Evolutionary conservation across 2,888 invertebrate species (phyloP), one percentile per base, ranked within the genome.

Genomic region (Parochlus steinenii): DNA sequence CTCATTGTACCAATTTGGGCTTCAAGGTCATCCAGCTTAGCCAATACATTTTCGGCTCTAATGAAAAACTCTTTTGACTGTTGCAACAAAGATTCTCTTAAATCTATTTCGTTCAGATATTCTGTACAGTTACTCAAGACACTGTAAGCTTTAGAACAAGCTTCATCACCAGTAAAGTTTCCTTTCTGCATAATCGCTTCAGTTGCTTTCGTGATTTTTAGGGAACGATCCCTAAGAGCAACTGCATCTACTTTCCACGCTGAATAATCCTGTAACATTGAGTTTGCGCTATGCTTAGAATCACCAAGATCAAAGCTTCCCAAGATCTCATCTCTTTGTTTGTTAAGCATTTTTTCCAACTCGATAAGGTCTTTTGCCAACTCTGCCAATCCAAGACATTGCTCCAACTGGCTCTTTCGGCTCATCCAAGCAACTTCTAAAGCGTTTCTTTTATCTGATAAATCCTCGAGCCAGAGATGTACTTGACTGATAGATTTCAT

Each of bases 161-260:
- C 74, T 48, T 74, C 69, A 46, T 74, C 71, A 3, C 74, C 73
- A 15, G 73, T 75, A 46, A 76, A 73, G 48, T 74, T 73, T 19
- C 75, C 77, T 3, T 73, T 66, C 15, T 71, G 65, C 28, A 74
- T 68, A 39, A 83, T 63, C 48, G 75, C 74, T 54, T 83, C 82
- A 11, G 80, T 81, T 24, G 77, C 75, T 48, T 75, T 72, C 15
- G 81, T 74, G 45, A 82, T 73, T 54, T 74, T 77, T 33, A 83
- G 56, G 6, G 78, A 74, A 45, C 70, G 67, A 51, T 83, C 82
- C 51, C 82, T 75, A 39, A 80, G 60, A 40, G 74, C 68, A 61
- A 73, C 65, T 16, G 79, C 78, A 56, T 78, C 76, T 16, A 67
- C 64, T 45, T 79, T 69, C 46, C 76, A 63, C 49, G 74, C 74